A percentile compares a stretch with the other conserved stretches of the same genome.
phyloP scores from a whole-genome alignment of 2,113 vertebrate species.

The Heterotilapia buettikoferi region DNA sequence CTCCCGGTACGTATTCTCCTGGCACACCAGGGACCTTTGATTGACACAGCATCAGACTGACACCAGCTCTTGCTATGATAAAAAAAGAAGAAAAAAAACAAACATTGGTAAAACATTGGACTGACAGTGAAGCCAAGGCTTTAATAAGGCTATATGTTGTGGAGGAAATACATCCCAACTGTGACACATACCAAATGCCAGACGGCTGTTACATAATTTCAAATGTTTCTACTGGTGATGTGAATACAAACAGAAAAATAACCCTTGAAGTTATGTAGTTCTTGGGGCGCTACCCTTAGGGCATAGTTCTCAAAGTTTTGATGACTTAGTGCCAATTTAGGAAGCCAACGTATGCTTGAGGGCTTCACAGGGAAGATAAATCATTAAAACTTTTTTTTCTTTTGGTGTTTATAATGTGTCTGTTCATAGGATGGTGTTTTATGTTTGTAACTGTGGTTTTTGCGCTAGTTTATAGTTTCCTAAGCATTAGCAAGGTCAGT shows the following conservation, averaged over 20 bases:
- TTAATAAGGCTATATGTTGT: background rate
- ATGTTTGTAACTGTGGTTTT: background rate
- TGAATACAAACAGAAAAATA: background rate
- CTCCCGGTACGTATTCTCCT: background rate
- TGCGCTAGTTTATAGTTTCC: background rate
- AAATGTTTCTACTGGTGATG: background rate
- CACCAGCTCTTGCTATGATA: background rate
- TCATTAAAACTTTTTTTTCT: background rate
- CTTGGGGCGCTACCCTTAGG: background rate
- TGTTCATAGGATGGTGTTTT: background rate
- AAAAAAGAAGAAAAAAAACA: background rate
- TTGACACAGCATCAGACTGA: background rate
- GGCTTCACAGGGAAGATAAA: background rate
- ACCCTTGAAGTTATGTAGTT: background rate
- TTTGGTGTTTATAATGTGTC: background rate
- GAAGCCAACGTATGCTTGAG: background rate
- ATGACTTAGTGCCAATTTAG: background rate
- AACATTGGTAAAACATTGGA: background rate
- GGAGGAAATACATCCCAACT: background rate
- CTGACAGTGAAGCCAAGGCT: background rate
- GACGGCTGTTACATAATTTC: background rate
- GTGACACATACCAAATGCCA: background rate
- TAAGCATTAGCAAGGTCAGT: background rate
- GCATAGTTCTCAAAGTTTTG: background rate
- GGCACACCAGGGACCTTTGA: background rate